Base-by-base conservation (phyloP, 2,113 vertebrate species). In the Cyphomyrus plagiostoma region DNA sequence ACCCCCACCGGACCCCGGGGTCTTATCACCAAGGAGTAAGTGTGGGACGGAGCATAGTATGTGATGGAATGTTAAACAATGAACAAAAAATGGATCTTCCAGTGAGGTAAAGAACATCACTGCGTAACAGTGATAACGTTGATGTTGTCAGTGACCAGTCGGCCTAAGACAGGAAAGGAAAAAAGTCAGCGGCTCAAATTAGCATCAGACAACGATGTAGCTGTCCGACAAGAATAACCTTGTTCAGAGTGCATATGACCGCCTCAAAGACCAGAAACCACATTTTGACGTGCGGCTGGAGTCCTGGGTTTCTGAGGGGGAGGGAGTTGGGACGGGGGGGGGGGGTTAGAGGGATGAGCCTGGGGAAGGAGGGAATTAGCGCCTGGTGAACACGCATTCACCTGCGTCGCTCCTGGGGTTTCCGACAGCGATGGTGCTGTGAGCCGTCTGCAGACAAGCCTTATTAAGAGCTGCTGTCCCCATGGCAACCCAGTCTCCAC, bases 1-100 rank as follows among this genome's bases (percentile, higher is more conserved):
- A 96, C 91, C 35, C 95, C 98, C 30, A 96, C 97, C 35, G 98
- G 98, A 13, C 98, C 96, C 91, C 96, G 97, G 90, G 98, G 98
- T 85, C 95, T 99, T 90, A 96, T 99, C 94, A 99, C 98, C 30
- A 99, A 99, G 92, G 98, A 99, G 98, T 99, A 96, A 90, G 98
- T 97, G 90, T 52, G 3, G 86, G 17, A 1, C 35, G 46, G 10
- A 3, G 83, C n/a, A n/a, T 7, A 35, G 21, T 4, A 17, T 15
- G 84, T 35, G 10, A 1, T 2, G 19, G 88, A 42, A 26, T 10
- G 70, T 21, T 35, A 39, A 77, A 77, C 35, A 17, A 39, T 77
- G 30, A 77, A 17, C 30, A 77, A 17, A 74, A 74, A 74, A 74
- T 35, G 66, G 70, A 39, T 77, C 70, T 39, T 3, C 30, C 13